These are phyloP conservation scores for Reticulitermes lucifugus DNA, from an alignment of 2,888 invertebrate species.

Conservation along the genomic window DNA sequence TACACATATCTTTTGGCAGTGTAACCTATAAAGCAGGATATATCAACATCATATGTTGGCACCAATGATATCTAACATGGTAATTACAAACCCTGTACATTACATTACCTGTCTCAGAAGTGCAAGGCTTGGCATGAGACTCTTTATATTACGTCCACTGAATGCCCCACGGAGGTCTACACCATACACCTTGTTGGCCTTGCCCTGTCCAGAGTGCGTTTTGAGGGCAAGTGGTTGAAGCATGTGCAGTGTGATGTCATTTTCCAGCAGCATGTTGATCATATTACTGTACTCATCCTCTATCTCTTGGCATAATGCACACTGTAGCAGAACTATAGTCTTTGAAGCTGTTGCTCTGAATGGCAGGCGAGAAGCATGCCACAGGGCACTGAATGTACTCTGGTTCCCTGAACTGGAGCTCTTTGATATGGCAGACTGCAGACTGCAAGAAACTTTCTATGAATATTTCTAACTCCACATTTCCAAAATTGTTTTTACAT, in stretches of 20 bases:
- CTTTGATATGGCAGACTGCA: constrained; percentile 42
- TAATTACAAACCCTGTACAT: too few relatives aligned
- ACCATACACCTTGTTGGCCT: constrained; percentile 57
- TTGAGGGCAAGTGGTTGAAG: constrained; percentile 57
- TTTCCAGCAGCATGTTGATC: constrained; percentile 58
- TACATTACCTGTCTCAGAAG: constrained; percentile 47
- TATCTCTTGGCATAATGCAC: constrained; percentile 57
- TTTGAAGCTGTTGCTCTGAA: constrained; percentile 65
- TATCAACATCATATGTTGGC: neutral
- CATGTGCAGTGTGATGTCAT: constrained; percentile 59
- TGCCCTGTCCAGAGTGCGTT: constrained; percentile 52
- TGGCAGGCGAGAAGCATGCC: constrained; percentile 59
- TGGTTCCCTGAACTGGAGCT: neutral
- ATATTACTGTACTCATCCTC: constrained; percentile 58
- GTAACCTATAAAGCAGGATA: constrained; percentile 55
- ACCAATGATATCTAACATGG: too few relatives aligned
- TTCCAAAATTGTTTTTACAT: too few relatives aligned
- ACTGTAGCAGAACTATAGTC: constrained; percentile 63
- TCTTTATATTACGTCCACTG: constrained; percentile 58
- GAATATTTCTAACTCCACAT: too few relatives aligned
- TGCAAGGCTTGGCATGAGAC: constrained; percentile 46
- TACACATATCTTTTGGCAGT: constrained; percentile 61
- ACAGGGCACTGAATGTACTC: constrained; percentile 56
- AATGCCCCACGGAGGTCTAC: constrained; percentile 60
- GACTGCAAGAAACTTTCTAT: neutral